These are phyloP conservation scores for Cuculus canorus DNA, from an alignment of 2,797 vertebrate species.

Conservation along the genomic window DNA sequence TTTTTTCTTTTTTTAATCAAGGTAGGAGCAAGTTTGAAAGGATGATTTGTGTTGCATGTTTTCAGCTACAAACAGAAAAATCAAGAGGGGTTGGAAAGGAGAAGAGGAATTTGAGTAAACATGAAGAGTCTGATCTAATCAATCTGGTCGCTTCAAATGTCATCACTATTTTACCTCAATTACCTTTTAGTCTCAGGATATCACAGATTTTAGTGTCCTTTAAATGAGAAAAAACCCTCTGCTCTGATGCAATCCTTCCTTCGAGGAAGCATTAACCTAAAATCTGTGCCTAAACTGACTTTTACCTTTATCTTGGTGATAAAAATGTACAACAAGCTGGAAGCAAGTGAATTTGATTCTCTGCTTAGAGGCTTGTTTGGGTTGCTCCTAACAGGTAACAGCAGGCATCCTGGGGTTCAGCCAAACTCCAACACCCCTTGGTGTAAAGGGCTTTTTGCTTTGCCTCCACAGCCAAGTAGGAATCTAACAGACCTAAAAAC, in stretches of 20 bases:
- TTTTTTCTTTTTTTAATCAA: not conserved
- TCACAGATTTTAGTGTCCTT: not conserved
- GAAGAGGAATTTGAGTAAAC: slow-evolving; percentile 12
- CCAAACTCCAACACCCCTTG: not conserved
- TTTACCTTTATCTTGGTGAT: not conserved
- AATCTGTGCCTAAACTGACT: not conserved
- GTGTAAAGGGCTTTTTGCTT: not conserved
- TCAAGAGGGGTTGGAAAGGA: not conserved
- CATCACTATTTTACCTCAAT: slow-evolving; percentile 9
- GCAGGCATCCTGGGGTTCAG: not conserved
- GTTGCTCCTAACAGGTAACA: not conserved
- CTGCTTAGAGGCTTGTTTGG: not conserved
- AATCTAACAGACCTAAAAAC: not conserved
- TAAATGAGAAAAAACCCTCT: not conserved
- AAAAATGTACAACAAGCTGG: not conserved
- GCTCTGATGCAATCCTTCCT: not conserved
- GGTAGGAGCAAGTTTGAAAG: slow-evolving; percentile 36
- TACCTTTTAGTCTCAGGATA: not conserved
- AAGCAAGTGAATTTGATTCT: not conserved
- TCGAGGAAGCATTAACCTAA: not conserved
- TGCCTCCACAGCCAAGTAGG: not conserved
- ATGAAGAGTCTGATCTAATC: not conserved
- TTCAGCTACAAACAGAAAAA: slow-evolving; percentile 7
- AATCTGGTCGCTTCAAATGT: slow-evolving; percentile 5
- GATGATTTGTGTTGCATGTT: slow-evolving; percentile 13